Conservation (phyloP, 2,113 vertebrate genomes). For the Macroglossus sobrinus region DNA sequence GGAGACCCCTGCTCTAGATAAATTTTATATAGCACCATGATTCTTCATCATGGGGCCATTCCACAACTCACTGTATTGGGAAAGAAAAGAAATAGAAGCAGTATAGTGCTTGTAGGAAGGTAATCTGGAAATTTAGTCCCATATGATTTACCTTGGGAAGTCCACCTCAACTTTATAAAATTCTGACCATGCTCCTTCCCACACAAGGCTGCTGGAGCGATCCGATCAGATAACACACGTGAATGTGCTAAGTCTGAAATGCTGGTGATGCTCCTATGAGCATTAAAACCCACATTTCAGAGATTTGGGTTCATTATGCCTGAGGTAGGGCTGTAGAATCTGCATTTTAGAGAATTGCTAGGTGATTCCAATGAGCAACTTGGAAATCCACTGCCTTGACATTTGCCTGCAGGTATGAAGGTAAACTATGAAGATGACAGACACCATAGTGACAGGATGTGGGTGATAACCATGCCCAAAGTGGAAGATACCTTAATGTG, state of each 20-base stretch:
- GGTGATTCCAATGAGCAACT: neutral
- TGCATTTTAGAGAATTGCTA: neutral
- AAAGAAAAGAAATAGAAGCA: neutral
- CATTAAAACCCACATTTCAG: neutral
- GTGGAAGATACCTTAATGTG: neutral
- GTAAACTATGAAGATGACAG: neutral
- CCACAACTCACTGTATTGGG: neutral
- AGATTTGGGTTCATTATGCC: neutral
- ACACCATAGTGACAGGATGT: neutral
- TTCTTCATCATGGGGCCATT: neutral
- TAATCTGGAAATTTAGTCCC: neutral
- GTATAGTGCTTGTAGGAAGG: rapidly evolving
- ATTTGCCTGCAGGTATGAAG: neutral
- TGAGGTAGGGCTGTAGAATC: neutral
- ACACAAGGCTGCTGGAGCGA: neutral
- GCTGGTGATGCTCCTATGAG: neutral
- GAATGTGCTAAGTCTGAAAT: neutral
- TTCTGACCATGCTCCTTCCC: neutral
- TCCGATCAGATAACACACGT: neutral
- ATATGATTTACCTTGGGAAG: neutral
- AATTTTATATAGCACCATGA: neutral
- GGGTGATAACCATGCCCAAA: neutral
- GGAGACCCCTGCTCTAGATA: neutral
- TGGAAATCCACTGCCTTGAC: neutral
- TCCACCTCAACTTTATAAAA: neutral